Evolutionary conservation across 2,797 vertebrate species (phyloP), one percentile per base, ranked within the genome.

Genomic region (Neostethus bicornis): DNA sequence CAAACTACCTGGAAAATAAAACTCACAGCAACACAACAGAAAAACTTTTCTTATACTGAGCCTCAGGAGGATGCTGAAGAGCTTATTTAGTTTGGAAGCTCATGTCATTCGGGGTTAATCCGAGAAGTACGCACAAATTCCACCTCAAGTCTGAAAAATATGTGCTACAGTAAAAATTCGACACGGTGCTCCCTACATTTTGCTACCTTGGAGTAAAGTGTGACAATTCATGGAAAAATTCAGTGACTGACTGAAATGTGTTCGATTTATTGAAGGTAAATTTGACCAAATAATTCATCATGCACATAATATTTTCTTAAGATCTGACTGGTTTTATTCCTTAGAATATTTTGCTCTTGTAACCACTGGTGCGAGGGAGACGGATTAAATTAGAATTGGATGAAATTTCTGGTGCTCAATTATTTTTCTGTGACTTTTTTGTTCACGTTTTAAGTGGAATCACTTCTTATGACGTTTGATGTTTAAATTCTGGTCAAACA

Each of bases 1-100:
- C 62, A 55, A 48, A 56, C 61, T 61, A 73, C 53, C 72, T 75
- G 51, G 69, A 74, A 70, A 61, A 51, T 62, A 74, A 32, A 76
- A 77, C 54, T 41, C 51, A 62, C 37, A 46, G 35, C 5, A 54
- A 29, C 51, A 41, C 20, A 2, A 6, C 24, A 37, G n/a, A 51
- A 38, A 64, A 38, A 24, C 4, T 26, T 64, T 45, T 51, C n/a
- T 59, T 41, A 7, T 62, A 63, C 38, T 26, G 41, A 65, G 14
- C 44, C 12, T 58, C 38, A 13, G 39, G 16, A 51, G 28, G 29
- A 49, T 21, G 56, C 29, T 51, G 31, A 7, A 34, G 28, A 16
- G 2, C 10, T 25, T 7, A 14, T 13, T 1, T 12, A 7, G 28
- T 23, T 24, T 41, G 35, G 17, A 56, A 25, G 53, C 41, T 7